Percentiles rank a stretch among this genome's conserved stretches.
These are phyloP conservation scores for Leucania comma DNA, from an alignment of 2,888 invertebrate genomes.

Conservation along the genomic window DNA sequence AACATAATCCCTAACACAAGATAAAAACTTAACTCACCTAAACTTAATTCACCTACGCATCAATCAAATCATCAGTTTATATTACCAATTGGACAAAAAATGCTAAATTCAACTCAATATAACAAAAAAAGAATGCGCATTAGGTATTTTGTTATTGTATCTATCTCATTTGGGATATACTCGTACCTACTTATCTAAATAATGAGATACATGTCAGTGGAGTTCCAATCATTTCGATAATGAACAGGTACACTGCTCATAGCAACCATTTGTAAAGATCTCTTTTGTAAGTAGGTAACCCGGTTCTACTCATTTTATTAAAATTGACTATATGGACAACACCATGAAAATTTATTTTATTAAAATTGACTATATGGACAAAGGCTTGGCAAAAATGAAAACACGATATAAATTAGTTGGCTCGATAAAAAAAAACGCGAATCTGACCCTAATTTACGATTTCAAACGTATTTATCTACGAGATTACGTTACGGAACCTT, in stretches of 20 bases:
- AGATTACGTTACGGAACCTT: no score
- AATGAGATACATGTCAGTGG: background rate
- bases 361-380: no score
- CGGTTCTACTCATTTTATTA: no score
- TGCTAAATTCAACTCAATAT: background rate
- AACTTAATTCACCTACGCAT: background rate
- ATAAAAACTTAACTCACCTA: no score
- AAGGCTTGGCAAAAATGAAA: no score
- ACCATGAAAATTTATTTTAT: no score
- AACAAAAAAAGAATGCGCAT: background rate
- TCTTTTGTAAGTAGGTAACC: no score
- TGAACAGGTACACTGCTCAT: background rate
- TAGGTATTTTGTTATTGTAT: background rate
- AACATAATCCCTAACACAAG: background rate
- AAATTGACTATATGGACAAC: no score
- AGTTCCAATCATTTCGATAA: background rate
- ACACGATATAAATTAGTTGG: no score
- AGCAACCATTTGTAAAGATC: background rate
- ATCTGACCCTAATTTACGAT: no score
- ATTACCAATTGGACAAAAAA: slow-evolving; percentile 4
- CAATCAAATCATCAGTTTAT: slow-evolving; percentile 6
- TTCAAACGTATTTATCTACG: no score
- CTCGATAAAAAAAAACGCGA: no score
- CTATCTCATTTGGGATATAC: background rate
- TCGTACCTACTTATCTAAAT: background rate